Evolutionary conservation across 2,888 invertebrate species (phyloP).

Genomic region (Antheraea yamamai): DNA sequence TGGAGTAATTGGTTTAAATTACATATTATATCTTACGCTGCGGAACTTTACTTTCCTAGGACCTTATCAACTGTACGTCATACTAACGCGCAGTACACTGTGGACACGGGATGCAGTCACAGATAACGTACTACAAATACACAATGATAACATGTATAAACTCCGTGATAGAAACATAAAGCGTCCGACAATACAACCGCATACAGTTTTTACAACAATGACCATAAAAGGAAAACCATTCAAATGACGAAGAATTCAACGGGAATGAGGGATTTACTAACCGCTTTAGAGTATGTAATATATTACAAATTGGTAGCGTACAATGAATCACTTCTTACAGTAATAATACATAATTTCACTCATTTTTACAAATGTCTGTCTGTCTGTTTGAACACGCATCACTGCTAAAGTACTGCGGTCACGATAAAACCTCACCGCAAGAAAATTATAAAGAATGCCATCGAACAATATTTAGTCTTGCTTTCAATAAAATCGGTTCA

Average conservation of each 20-base stretch:
- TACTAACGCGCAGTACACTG: slow-evolving; percentile 1
- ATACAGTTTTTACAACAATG: neutral
- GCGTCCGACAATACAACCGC: neutral
- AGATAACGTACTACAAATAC: slow-evolving; percentile 9
- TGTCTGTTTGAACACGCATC: too few relatives aligned
- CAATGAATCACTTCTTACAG: neutral
- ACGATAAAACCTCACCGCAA: too few relatives aligned
- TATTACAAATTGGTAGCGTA: neutral
- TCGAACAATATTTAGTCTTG: too few relatives aligned
- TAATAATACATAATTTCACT: neutral
- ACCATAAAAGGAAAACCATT: neutral
- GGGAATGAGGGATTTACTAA: neutral
- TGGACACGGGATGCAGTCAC: slow-evolving; percentile 12
- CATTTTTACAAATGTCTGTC: too few relatives aligned
- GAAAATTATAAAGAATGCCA: too few relatives aligned
- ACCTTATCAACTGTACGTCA: slow-evolving; percentile 9
- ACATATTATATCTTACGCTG: neutral
- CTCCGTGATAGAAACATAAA: neutral
- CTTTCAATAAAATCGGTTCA: too few relatives aligned
- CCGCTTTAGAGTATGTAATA: neutral
- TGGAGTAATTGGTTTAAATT: neutral
- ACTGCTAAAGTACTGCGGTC: too few relatives aligned
- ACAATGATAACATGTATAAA: neutral
- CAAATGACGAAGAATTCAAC: neutral
- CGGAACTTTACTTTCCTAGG: neutral